Evolutionary conservation across 2,888 invertebrate species (phyloP), one percentile per base, ranked within the genome.

Genomic region (Chaetoderma sp.): DNA sequence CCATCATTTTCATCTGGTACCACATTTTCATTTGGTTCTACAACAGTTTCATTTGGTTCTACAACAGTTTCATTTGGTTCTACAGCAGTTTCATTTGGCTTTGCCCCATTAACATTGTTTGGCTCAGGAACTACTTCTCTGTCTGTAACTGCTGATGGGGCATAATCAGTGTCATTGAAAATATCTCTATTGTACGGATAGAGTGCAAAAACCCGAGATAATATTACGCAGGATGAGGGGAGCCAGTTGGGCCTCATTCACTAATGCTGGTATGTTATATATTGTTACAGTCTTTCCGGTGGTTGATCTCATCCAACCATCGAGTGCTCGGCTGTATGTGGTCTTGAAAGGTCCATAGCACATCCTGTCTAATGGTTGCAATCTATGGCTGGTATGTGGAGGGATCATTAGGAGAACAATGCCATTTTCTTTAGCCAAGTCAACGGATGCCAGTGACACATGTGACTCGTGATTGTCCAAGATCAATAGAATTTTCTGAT

Each of bases 341-440:
- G 73, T 61, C 58, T 84, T 82, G 57, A 83, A 79, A 5, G 78
- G 71, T 23, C 67, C 67, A 71, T 70, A 79, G 25, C 85, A 77
- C 28, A 78, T 71, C 10, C 78, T 13, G 39, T 67, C 67, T 2
- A 67, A 49, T 18, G 66, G 68, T 42, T 68, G 68, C 10, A 68
- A 39, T 8, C 45, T 39, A 28, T 68, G 67, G n/a, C 60, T 62
- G 10, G 66, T 68, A 39, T 68, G 68, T 13, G 68, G 68, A 4
- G 68, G 68, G 44, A 68, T 27, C 25, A 65, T 68, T 16, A 68
- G 21, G 23, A 68, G 18, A 13, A 39, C 66, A 13, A 68, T 58
- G 4, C 67, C 67, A 55, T 67, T 65, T 10, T 16, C 36, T 28
- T 30, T 68, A 13, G 52, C 65, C 16, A 39, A 16, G 23, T 67